These are phyloP conservation scores for Eristalinus sepulchralis DNA, from an alignment of 2,888 invertebrate species.

Conservation along the genomic window DNA sequence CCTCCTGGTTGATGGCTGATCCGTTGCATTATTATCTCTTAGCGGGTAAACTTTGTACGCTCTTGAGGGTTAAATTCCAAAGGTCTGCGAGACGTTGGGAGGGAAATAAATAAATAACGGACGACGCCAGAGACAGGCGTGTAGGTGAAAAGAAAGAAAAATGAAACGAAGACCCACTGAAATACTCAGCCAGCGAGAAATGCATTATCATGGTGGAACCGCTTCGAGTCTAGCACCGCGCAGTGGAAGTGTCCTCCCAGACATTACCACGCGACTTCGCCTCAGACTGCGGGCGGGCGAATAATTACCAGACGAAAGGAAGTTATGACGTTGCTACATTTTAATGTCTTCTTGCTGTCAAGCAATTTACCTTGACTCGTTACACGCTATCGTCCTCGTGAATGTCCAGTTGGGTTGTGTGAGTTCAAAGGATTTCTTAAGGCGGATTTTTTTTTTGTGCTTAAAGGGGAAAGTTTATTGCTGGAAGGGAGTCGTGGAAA, in stretches of 20 bases:
- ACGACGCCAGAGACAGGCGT: background rate
- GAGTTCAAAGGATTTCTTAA: background rate
- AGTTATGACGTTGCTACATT: constrained; percentile 69
- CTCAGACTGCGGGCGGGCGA: constrained; percentile 64
- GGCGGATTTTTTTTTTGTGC: too few species aligned
- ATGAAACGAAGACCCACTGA: background rate
- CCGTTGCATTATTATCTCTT: constrained; percentile 70
- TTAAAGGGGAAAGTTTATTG: too few species aligned
- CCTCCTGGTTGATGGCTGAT: constrained; percentile 40
- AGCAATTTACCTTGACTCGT: constrained; percentile 29
- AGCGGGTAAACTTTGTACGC: constrained; percentile 63
- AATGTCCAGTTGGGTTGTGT: background rate
- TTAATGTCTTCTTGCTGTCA: constrained; percentile 69
- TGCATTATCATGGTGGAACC: constrained; percentile 60
- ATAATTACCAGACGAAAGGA: constrained; percentile 70
- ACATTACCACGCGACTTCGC: constrained; percentile 39
- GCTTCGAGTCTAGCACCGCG: constrained; percentile 11
- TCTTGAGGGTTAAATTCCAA: constrained; percentile 56
- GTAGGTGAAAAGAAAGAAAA: background rate
- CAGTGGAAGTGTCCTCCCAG: constrained; percentile 31
- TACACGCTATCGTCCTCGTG: background rate
- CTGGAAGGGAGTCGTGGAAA: too few species aligned
- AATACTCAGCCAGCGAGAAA: constrained; percentile 48
- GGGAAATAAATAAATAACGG: background rate
- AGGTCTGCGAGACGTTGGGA: background rate